Conservation (phyloP, 2,888 invertebrate species). For the Caenorhabditis afra region DNA sequence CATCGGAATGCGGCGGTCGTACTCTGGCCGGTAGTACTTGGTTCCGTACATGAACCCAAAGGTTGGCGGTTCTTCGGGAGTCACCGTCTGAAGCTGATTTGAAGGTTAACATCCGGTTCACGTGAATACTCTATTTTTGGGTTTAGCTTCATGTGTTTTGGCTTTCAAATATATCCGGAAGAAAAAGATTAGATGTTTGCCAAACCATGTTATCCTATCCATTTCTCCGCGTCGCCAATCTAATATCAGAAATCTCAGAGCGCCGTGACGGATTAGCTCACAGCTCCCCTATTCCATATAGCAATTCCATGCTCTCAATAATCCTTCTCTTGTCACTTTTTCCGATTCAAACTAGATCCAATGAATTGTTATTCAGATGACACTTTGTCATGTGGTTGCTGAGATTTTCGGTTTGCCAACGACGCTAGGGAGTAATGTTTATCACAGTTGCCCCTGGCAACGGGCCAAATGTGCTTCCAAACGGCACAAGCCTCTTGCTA, state of each 20-base stretch:
- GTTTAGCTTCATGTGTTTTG: no score
- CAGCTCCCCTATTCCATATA: no score
- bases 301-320: no score
- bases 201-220: no score
- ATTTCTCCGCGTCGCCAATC: no score
- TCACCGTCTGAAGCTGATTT: constrained; percentile 12
- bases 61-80: constrained; percentile 39
- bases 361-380: not conserved
- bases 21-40: constrained; percentile 35
- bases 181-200: no score
- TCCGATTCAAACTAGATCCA: no score
- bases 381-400: not conserved
- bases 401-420: not conserved
- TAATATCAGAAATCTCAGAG: no score
- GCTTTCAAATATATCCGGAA: no score
- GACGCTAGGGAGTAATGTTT: constrained; percentile 25
- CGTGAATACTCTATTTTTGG: not conserved
- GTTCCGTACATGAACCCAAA: constrained; percentile 58
- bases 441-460: constrained; percentile 45
- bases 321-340: no score
- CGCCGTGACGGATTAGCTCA: no score
- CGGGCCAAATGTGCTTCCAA: not conserved
- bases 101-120: no score
- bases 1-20: not conserved
- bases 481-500: not conserved